Evolutionary conservation across 92 coral and sea anemone genomes (phyloP).

Genomic region (Desmophyllum pertusum): DNA sequence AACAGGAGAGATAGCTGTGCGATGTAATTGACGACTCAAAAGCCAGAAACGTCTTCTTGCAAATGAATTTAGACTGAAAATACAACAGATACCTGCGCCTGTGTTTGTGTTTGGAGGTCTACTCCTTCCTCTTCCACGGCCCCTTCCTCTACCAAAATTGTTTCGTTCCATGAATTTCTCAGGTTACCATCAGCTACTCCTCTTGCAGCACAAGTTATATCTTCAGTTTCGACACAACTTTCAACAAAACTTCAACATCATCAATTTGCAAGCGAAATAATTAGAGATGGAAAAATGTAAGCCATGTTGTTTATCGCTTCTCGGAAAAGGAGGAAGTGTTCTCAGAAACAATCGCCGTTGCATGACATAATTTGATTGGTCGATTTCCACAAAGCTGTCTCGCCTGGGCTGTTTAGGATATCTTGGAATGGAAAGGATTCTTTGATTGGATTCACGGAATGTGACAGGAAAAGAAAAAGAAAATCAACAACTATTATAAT

Average conservation of each 20-base stretch:
- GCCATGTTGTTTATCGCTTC: slow-evolving; percentile 3
- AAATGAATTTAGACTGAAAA: background rate
- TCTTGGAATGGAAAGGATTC: background rate
- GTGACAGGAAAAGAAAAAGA: background rate
- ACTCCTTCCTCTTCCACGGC: slow-evolving; percentile 10
- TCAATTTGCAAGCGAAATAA: slow-evolving; percentile 4
- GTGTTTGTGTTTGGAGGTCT: background rate
- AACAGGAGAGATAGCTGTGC: background rate
- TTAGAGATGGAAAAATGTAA: background rate
- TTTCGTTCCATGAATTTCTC: background rate
- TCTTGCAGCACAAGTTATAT: background rate
- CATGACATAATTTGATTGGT: slow-evolving; percentile 10
- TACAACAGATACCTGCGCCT: background rate
- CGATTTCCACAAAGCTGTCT: slow-evolving; percentile 1
- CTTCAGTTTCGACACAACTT: background rate
- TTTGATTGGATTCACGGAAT: background rate
- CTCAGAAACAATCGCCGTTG: background rate
- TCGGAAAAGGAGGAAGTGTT: slow-evolving; percentile 28
- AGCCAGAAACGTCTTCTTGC: background rate
- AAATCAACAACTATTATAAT: background rate
- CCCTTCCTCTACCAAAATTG: slow-evolving; percentile 9
- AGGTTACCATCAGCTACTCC: background rate
- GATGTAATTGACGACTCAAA: background rate
- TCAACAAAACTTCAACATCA: background rate
- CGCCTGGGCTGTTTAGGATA: too few relatives aligned